Base-by-base conservation (phyloP, 2,888 invertebrate genomes). In the Caenorhabditis becei region DNA sequence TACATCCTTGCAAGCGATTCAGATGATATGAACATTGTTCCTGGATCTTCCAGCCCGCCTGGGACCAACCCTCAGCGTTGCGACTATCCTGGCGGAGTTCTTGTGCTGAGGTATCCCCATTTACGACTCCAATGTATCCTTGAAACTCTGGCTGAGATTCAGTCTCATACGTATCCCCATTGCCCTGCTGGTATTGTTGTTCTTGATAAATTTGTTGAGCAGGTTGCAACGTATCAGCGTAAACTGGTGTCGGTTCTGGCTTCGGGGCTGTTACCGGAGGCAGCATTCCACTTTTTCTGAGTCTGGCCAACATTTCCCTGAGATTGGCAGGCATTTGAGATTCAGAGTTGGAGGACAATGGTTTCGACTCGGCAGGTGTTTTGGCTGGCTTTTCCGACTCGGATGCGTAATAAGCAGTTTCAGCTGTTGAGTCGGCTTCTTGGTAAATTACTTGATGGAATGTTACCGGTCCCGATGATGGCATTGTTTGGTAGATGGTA, bases 1-100 rank as follows among this genome's bases (percentile, higher is more conserved):
- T 65, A 35, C 80, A 80, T 35, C 70, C 75, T 8, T 37, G 54
- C 14, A 47, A 41, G 0, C 69, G 62, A 14, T 65, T 75, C 18
- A 74, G 26, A 56, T 69, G 67, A 49, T 59, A 80, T 1, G 65
- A 44, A 10, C 80, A 80, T n/a, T 67, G 61, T 23, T 70, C 65
- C 0, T 47, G 28, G 18, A 72, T 56, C 7, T 70, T 70, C 65
- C 69, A 74, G 7, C 56, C 70, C 3, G 51, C 47, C 24, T 75
- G 74, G 1, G 54, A 54, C 69, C 69, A 74, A 7, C 62, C 51
- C 16, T 79, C 72, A 1, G 67, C 32, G 18, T 54, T 61, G n/a
- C 47, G 28, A 1, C 41, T 53, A 28, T 54, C 26, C 20, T 75
- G 61, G 8, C 14, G 41, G 14, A 14, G 7, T 7, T 58, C 66